A percentile compares a stretch with the other conserved stretches of the same genome.
These are phyloP conservation scores for Drosophila algonquin DNA, from an alignment of 2,888 invertebrate genomes.

Conservation along the genomic window DNA sequence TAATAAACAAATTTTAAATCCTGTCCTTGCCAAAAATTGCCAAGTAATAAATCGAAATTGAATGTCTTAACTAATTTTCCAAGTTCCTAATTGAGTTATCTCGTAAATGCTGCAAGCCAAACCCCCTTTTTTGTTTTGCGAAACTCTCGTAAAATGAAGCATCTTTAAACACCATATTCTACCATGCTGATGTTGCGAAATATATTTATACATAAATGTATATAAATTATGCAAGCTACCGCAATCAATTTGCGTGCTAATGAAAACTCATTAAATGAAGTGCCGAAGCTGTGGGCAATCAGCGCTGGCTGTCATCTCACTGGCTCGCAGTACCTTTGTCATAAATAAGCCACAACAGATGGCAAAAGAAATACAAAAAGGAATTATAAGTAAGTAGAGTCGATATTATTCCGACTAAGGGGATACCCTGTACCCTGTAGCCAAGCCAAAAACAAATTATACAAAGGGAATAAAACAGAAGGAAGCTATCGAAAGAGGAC, in stretches of 20 bases:
- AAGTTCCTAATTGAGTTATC: constrained; percentile 18
- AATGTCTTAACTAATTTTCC: constrained; percentile 6
- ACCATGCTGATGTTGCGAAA: constrained; percentile 4
- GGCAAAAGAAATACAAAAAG: constrained; percentile 5
- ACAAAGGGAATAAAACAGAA: neutral
- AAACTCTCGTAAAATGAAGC: constrained; percentile 5
- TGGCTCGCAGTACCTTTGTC: constrained; percentile 32
- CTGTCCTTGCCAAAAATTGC: neutral
- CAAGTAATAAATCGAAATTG: constrained; percentile 20
- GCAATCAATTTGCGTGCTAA: constrained; percentile 56
- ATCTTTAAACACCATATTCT: constrained; percentile 13
- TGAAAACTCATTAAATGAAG: constrained; percentile 55
- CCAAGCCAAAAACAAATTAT: too few relatives aligned
- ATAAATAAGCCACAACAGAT: constrained; percentile 26
- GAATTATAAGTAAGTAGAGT: neutral
- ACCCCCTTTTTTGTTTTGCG: constrained; percentile 20
- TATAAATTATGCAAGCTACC: constrained; percentile 46
- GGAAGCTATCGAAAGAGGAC: too few relatives aligned
- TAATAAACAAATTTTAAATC: too few relatives aligned
- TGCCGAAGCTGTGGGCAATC: constrained; percentile 48
- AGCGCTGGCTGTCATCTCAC: constrained; percentile 13
- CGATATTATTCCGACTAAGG: neutral
- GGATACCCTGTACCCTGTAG: neutral
- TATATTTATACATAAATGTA: constrained; percentile 11
- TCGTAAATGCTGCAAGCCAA: constrained; percentile 20